phyloP scores from a whole-genome alignment of 2,888 invertebrate genomes.

The Scaeva pyrastri region DNA sequence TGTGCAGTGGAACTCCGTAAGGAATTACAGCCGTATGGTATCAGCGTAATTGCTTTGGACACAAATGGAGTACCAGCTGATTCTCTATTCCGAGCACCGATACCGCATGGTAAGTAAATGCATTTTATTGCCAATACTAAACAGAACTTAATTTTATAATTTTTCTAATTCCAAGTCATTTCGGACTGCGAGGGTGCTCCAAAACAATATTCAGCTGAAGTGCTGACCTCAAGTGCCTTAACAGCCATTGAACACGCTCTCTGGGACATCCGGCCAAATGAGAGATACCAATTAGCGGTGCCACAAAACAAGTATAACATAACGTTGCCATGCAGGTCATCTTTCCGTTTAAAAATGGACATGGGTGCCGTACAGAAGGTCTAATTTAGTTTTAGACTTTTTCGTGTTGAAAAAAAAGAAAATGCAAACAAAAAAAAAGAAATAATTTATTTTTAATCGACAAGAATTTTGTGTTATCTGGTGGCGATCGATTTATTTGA shows the following conservation, averaged over 20 bases:
- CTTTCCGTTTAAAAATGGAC: conserved; percentile 80
- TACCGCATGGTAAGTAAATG: conserved; percentile 83
- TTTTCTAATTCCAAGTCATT: conserved; percentile 77
- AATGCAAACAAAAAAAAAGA: not conserved
- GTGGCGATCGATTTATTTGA: conserved; percentile 36
- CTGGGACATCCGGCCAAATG: conserved; percentile 85
- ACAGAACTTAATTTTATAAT: conserved; percentile 19
- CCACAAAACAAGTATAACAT: conserved; percentile 83
- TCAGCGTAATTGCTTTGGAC: conserved; percentile 90
- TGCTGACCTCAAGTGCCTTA: conserved; percentile 86
- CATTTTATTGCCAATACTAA: not conserved
- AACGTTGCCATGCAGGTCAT: conserved; percentile 84
- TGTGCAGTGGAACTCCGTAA: conserved; percentile 90
- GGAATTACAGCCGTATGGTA: conserved; percentile 88
- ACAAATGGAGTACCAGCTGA: conserved; percentile 88
- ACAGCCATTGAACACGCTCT: conserved; percentile 87
- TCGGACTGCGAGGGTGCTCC: conserved; percentile 86
- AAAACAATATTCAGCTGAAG: conserved; percentile 87
- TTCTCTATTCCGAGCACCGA: conserved; percentile 88
- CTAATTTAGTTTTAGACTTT: conserved; percentile 65
- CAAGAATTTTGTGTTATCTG: conserved; percentile 30
- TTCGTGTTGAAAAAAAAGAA: conserved; percentile 61
- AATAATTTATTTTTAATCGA: conserved; percentile 26
- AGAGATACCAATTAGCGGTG: conserved; percentile 83
- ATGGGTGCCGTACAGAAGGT: conserved; percentile 71